Evolutionary conservation across 1,140 invertebrate genomes (phyloP).

Genomic region (Eumaeus atala): DNA sequence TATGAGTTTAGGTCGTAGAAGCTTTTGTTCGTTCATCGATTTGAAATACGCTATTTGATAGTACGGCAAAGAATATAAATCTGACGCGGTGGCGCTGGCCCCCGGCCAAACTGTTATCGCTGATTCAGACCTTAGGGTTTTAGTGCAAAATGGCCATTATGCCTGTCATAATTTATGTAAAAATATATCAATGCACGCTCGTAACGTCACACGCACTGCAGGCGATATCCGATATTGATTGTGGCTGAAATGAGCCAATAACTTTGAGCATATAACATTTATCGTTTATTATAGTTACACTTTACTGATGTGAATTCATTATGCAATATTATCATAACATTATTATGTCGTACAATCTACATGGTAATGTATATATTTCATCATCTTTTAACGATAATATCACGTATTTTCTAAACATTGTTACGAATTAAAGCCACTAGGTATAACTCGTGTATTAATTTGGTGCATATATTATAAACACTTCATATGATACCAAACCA

Average conservation of each 20-base stretch:
- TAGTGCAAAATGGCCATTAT: constrained; percentile 25
- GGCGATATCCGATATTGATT: constrained; percentile 13
- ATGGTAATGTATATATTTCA: too few relatives aligned
- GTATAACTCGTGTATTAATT: too few relatives aligned
- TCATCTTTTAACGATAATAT: too few relatives aligned
- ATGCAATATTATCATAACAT: too few relatives aligned
- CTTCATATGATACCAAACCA: too few relatives aligned
- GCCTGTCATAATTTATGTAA: constrained; percentile 27
- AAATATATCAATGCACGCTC: constrained; percentile 14
- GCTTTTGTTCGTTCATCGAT: constrained; percentile 8
- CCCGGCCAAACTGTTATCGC: constrained; percentile 24
- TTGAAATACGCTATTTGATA: constrained; percentile 22
- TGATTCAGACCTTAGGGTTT: constrained; percentile 27
- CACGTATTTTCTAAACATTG: too few relatives aligned
- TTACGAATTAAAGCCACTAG: too few relatives aligned
- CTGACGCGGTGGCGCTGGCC: constrained; percentile 23
- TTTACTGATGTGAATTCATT: too few relatives aligned
- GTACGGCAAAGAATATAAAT: constrained; percentile 30
- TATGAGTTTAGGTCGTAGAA: too few relatives aligned
- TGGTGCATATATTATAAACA: too few relatives aligned
- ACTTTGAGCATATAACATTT: background rate
- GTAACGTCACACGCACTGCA: constrained; percentile 12
- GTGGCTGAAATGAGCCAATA: background rate
- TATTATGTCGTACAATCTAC: too few relatives aligned
- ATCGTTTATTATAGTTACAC: too few relatives aligned